phyloP scores from a whole-genome alignment of 2,113 vertebrate species.

The Galeopterus variegatus region DNA sequence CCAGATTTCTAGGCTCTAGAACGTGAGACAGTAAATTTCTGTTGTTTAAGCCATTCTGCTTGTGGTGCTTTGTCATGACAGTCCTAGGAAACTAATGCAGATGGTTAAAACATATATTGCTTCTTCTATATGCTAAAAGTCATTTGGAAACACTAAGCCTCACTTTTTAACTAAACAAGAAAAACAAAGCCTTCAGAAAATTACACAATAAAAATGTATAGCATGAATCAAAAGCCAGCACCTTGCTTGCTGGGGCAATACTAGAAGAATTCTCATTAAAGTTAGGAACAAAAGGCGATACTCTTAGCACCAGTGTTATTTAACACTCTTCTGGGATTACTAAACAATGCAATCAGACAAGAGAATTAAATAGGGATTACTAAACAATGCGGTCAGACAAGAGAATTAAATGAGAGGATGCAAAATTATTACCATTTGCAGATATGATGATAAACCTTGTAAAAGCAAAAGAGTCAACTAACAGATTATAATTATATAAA shows the following conservation, averaged over 20 bases:
- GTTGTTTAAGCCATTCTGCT: background rate
- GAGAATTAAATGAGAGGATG: background rate
- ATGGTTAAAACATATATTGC: background rate
- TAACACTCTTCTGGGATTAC: background rate
- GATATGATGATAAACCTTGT: background rate
- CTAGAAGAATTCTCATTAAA: background rate
- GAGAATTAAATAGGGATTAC: conserved; percentile 12
- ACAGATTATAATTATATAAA: background rate
- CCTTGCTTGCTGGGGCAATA: background rate
- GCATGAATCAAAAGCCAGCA: background rate
- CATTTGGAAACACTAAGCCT: background rate
- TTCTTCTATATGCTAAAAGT: background rate
- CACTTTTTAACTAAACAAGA: background rate
- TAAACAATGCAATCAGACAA: background rate
- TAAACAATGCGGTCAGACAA: background rate
- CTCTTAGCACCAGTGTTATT: background rate
- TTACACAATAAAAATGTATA: background rate
- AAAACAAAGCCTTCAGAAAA: background rate
- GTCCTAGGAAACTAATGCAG: background rate
- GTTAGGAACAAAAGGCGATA: background rate
- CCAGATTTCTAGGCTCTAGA: background rate
- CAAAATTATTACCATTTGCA: background rate
- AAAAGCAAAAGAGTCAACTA: background rate
- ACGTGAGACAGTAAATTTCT: background rate
- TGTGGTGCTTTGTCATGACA: background rate